Base-by-base conservation (phyloP, 2,113 vertebrate genomes). In the Nibea coibor region DNA sequence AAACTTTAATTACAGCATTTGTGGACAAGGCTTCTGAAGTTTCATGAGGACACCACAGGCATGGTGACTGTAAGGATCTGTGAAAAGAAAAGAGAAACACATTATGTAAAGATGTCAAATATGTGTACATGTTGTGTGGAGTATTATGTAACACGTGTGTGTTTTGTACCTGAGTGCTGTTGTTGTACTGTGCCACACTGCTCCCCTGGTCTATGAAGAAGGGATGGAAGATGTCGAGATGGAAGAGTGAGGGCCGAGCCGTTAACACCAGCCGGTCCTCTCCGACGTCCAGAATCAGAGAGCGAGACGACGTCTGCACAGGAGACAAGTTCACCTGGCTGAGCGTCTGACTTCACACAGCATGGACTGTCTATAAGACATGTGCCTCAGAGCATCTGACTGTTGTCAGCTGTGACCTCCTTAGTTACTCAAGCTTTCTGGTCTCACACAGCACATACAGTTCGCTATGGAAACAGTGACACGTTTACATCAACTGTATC, bases 111-210 rank as follows among this genome's bases (percentile, higher is more conserved):
- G 2, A 47, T 17, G n/a, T 12, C 19, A 2, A 2, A 17, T 48
- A 16, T 56, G 50, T 22, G 17, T 16, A 61, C 9, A 61, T 3
- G 59, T 7, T n/a, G 19, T 43, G 61, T 22, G 17, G 10, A 65
- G 58, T 22, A 16, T 15, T 51, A 12, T 5, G 0, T 61, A 5
- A 48, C 47, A 5, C 6, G 4, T 45, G 26, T 50, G 56, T 54
- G 57, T 28, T 42, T 19, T 16, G 22, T 82, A 97, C 97, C 95
- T 95, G 94, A 14, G 94, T 96, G 62, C 85, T 91, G 31, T 15
- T 83, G 88, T 97, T 96, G 91, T 94, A 97, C 71, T 96, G 96
- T 0, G 97, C 96, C 43, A 82, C 91, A n/a, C 95, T 96, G 67
- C 81, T 88, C 9, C 95, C 95, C 28, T 94, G 93, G 39, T 95